Conservation (phyloP, 2,888 invertebrate genomes). For the Macaria notata region DNA sequence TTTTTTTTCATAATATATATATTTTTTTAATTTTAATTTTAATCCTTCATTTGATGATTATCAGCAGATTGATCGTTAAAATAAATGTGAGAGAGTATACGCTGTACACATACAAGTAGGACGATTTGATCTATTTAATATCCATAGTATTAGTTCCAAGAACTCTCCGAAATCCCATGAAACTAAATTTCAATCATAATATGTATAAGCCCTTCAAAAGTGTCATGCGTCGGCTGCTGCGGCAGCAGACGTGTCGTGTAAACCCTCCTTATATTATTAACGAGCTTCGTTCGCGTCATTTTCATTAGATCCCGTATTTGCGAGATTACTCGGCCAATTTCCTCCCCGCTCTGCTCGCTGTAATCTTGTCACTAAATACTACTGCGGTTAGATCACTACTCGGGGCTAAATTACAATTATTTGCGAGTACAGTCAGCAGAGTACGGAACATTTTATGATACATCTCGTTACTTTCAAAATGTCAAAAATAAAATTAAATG, state of each 20-base stretch:
- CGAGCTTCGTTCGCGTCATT: slow-evolving; percentile 52
- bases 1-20: too few relatives aligned
- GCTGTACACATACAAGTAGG: too few relatives aligned
- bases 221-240: slow-evolving; percentile 15
- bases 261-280: slow-evolving; percentile 42
- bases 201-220: slow-evolving; percentile 17
- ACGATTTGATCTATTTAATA: too few relatives aligned
- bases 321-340: slow-evolving; percentile 56
- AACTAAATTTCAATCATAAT: slow-evolving; percentile 17
- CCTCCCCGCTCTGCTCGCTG: slow-evolving; percentile 56
- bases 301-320: slow-evolving; percentile 60
- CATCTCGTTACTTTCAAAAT: too few relatives aligned
- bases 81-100: too few relatives aligned
- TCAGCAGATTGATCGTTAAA: too few relatives aligned
- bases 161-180: not conserved
- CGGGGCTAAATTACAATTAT: slow-evolving; percentile 63
- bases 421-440: slow-evolving; percentile 9
- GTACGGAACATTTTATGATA: not conserved
- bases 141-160: too few relatives aligned
- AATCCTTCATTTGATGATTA: too few relatives aligned
- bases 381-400: slow-evolving; percentile 67
- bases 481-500: too few relatives aligned
- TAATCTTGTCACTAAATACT: slow-evolving; percentile 75
- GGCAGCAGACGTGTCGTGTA: slow-evolving; percentile 33
- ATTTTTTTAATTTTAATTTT: too few relatives aligned